Conservation (phyloP, 64 coral and sea anemone genomes). For the Pocillopora verrucosa region DNA sequence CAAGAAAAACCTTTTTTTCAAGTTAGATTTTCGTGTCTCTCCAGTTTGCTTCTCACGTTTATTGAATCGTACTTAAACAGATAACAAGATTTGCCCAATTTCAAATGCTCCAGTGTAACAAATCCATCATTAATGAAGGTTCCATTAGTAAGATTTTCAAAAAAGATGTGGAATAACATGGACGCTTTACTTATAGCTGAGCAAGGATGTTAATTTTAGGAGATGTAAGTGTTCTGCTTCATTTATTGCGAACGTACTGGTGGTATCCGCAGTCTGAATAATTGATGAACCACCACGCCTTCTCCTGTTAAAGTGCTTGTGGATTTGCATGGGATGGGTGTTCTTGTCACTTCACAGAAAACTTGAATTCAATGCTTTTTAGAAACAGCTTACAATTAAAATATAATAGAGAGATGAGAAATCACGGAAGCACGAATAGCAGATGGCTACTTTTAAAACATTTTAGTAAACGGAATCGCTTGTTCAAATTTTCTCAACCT, state of each 20-base stretch:
- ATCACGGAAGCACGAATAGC: neutral
- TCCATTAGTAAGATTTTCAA: too few species aligned
- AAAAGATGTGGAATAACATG: too few species aligned
- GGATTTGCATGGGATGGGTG: neutral
- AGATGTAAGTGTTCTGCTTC: neutral
- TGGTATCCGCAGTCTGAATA: neutral
- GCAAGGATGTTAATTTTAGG: too few species aligned
- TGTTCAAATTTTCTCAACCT: neutral
- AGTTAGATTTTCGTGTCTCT: neutral
- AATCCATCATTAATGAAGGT: too few species aligned
- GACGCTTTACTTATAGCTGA: too few species aligned
- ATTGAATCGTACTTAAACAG: neutral
- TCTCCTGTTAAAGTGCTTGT: neutral
- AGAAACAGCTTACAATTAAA: neutral
- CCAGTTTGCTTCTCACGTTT: too few species aligned
- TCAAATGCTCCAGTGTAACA: too few species aligned
- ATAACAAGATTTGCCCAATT: too few species aligned
- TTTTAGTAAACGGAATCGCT: neutral
- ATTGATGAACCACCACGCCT: slow-evolving; percentile 24
- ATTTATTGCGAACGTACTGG: neutral
- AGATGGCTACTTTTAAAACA: neutral
- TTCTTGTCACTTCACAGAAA: neutral
- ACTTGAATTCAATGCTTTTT: neutral
- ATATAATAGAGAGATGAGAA: neutral
- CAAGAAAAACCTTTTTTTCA: neutral